These are phyloP conservation scores for Nasua narica DNA, from an alignment of 2,797 vertebrate species.

Conservation along the genomic window DNA sequence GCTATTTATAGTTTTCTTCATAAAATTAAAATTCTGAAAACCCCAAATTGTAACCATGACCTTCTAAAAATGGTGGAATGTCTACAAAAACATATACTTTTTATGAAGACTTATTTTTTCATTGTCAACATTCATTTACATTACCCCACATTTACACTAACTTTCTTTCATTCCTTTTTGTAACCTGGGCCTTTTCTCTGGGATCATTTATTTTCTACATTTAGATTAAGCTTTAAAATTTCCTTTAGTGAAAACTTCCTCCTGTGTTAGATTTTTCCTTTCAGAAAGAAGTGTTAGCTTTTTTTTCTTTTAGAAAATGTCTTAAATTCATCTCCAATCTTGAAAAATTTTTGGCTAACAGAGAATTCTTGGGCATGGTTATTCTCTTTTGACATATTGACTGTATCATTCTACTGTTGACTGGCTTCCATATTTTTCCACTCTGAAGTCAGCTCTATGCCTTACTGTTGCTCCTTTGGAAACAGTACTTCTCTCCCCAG, in stretches of 20 bases:
- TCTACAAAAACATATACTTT: neutral
- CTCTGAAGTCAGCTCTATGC: neutral
- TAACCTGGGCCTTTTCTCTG: neutral
- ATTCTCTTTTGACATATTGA: neutral
- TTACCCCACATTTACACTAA: neutral
- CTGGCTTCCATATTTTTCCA: neutral
- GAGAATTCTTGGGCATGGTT: neutral
- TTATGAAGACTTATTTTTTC: neutral
- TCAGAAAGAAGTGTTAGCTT: neutral
- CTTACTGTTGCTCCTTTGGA: neutral
- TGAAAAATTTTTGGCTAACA: neutral
- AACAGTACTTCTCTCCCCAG: neutral
- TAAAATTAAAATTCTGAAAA: neutral
- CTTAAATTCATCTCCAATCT: neutral
- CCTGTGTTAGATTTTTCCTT: neutral
- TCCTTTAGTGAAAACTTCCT: neutral
- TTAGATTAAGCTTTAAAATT: neutral
- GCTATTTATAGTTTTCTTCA: neutral
- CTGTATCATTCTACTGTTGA: neutral
- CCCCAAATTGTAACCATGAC: neutral
- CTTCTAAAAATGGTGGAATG: neutral
- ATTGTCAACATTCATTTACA: neutral
- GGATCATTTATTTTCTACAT: neutral
- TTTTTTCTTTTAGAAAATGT: neutral
- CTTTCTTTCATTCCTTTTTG: neutral